These are phyloP conservation scores for Thalassoma bifasciatum DNA, from an alignment of 2,113 vertebrate species.

Conservation along the genomic window DNA sequence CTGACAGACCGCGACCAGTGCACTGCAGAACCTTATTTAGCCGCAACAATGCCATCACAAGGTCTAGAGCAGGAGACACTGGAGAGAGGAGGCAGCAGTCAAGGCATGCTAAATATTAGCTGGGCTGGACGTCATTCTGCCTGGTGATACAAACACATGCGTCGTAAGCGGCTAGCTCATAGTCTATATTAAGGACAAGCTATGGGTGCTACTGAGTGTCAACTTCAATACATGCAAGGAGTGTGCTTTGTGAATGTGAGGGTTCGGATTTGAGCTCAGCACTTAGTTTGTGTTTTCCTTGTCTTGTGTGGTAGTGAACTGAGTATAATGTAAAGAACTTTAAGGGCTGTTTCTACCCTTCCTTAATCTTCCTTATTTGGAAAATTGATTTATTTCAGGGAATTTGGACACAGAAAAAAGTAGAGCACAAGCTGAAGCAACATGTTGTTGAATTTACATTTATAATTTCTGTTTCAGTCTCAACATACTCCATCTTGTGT, in stretches of 20 bases:
- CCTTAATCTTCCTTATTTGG: too few species aligned
- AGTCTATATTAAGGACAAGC: slow-evolving; percentile 62
- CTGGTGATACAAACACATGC: slow-evolving; percentile 60
- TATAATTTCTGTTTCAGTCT: too few species aligned
- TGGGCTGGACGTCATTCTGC: slow-evolving; percentile 66
- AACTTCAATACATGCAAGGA: slow-evolving; percentile 33
- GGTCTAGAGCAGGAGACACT: slow-evolving; percentile 52
- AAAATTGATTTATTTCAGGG: too few species aligned
- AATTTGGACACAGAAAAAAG: too few species aligned
- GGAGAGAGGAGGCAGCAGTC: slow-evolving; percentile 55
- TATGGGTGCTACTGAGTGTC: slow-evolving; percentile 44
- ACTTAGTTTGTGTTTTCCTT: background rate
- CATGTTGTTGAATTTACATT: too few species aligned
- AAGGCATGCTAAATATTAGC: slow-evolving; percentile 75
- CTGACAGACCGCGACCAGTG: slow-evolving; percentile 39
- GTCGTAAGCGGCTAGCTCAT: slow-evolving; percentile 62
- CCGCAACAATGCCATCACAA: slow-evolving; percentile 70
- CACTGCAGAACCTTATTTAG: slow-evolving; percentile 69
- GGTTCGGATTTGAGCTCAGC: background rate
- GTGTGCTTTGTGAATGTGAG: background rate
- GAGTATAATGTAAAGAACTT: too few species aligned
- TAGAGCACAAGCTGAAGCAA: too few species aligned
- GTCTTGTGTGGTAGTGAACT: background rate
- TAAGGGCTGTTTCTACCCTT: too few species aligned
- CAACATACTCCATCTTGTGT: too few species aligned